Evolutionary conservation across 2,113 vertebrate species (phyloP), one percentile per base, ranked within the genome.

Genomic region (Herpailurus yagouaroundi): DNA sequence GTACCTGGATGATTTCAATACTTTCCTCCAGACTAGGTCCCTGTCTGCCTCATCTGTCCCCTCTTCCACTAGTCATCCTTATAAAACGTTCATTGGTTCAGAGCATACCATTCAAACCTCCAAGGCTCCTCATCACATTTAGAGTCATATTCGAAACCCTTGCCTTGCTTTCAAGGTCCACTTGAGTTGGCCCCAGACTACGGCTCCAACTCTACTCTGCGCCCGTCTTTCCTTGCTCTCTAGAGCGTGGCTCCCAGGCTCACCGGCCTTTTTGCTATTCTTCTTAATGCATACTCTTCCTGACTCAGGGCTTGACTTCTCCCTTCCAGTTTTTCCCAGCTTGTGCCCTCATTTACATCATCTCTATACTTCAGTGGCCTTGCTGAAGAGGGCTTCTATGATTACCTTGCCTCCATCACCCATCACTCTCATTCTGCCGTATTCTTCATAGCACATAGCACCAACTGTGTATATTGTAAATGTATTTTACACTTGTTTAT

Each of bases 151-250:
- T 63, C 48, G 10, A 66, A 79, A 79, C 15, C 16, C 21, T 66
- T 63, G 7, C 25, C 14, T 81, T 52, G n/a, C 13, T 50, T 27
- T 23, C 69, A 57, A 88, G 68, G 29, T 45, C 29, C 10, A 57
- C 9, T 0, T 11, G 16, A 8, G 0, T 13, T 36, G 8, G 55
- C 36, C 45, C 19, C 18, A 66, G 25, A 19, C 31, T 45, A 5
- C 15, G 9, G 3, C 33, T 86, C 55, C 64, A 19, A 74, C 8
- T 33, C 3, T 9, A 6, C 31, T 74, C 50, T 19, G 57, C 5
- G 0, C 29, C 14, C 16, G 25, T 29, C 33, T 73, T 85, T 8
- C 45, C 33, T 38, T 25, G 14, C 4, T 73, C 23, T 31, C 27
- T 71, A 7, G 33, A 5, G 82, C 55, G 33, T 11, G 48, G 76